Percentiles rank a stretch among this genome's conserved stretches.
Evolutionary conservation across 2,113 vertebrate species (phyloP).

Genomic region (Ptyas mucosa): DNA sequence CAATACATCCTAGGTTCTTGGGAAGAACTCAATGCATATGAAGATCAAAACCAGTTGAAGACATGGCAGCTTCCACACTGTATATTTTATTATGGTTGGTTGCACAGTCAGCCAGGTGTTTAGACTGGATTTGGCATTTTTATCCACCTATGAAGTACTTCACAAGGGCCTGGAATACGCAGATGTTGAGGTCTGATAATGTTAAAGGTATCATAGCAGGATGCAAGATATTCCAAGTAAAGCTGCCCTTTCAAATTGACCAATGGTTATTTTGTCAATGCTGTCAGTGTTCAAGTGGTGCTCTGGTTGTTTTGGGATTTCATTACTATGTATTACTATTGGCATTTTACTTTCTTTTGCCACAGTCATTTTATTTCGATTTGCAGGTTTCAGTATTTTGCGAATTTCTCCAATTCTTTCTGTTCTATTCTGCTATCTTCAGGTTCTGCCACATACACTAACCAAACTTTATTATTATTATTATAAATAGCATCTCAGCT

Average conservation of each 20-base stretch:
- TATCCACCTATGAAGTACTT: not conserved
- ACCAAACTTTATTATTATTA: not conserved
- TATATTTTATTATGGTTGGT: not conserved
- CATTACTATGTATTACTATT: not conserved
- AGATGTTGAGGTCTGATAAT: not conserved
- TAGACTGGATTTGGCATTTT: not conserved
- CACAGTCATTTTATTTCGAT: not conserved
- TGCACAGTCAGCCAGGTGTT: not conserved
- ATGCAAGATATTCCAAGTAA: not conserved
- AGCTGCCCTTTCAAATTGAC: not conserved
- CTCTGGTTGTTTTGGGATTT: not conserved
- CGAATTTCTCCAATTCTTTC: not conserved
- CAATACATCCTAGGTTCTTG: not conserved
- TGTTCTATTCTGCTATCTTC: not conserved
- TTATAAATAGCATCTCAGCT: not conserved
- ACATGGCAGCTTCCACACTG: not conserved
- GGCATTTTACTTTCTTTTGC: not conserved
- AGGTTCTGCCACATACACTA: not conserved
- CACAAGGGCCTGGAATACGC: not conserved
- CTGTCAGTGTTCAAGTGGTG: not conserved
- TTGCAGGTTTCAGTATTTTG: not conserved
- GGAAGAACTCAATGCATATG: not conserved
- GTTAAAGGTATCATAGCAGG: not conserved
- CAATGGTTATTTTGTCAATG: not conserved
- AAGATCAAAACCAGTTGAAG: not conserved